Evolutionary conservation across 1,140 invertebrate species (phyloP).

Genomic region (Pachypeltis micranthus): DNA sequence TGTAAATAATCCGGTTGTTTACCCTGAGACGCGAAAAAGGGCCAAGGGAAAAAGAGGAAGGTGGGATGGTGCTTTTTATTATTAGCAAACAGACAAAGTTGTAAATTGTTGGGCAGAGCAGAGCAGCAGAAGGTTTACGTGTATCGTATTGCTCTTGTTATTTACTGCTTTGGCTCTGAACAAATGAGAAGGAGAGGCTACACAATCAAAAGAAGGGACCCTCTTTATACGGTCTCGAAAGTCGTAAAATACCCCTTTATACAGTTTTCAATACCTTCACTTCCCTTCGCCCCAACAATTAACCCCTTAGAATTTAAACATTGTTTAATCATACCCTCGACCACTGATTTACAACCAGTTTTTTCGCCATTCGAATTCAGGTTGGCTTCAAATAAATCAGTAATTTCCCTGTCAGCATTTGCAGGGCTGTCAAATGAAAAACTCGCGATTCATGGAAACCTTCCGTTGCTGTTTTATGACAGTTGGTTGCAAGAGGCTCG

Average conservation of each 20-base stretch:
- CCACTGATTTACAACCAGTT: conserved; percentile 5
- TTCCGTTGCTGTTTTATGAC: too few relatives aligned
- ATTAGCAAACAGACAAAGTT: conserved; percentile 15
- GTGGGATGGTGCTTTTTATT: conserved; percentile 13
- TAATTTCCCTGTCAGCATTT: too few relatives aligned
- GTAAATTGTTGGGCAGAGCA: conserved; percentile 3
- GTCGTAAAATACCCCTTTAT: conserved; percentile 15
- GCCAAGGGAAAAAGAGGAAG: neutral
- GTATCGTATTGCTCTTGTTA: conserved; percentile 15
- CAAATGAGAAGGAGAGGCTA: conserved; percentile 7
- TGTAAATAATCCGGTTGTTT: conserved; percentile 15
- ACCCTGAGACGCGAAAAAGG: conserved; percentile 3
- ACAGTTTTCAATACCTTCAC: conserved; percentile 14
- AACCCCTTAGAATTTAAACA: conserved; percentile 13
- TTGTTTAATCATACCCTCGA: conserved; percentile 12
- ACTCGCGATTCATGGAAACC: too few relatives aligned
- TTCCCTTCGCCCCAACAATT: neutral
- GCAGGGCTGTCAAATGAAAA: too few relatives aligned
- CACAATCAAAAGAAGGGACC: conserved; percentile 12
- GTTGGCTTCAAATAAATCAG: too few relatives aligned
- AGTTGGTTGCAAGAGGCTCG: too few relatives aligned
- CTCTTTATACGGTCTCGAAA: conserved; percentile 4
- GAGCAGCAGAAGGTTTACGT: conserved; percentile 15
- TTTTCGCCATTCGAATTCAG: neutral
- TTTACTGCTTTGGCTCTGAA: conserved; percentile 9